Conservation (phyloP, 2,797 vertebrate species). For the Chloroceryle inda region DNA sequence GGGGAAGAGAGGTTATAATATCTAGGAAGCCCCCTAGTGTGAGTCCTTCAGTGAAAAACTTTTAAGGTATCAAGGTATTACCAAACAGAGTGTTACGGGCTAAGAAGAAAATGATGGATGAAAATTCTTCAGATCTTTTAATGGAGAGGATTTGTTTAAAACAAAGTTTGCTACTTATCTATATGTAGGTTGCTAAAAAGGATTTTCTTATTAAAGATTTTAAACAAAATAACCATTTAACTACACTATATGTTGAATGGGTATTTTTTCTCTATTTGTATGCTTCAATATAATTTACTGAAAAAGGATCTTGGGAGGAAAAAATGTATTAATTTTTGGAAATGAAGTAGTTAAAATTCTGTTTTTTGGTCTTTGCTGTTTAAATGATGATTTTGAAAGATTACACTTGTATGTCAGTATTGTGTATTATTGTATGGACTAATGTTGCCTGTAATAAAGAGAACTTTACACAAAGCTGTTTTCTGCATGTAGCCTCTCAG, state of each 20-base stretch:
- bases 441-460: constrained; percentile 89
- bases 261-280: constrained; percentile 86
- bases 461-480: constrained; percentile 79
- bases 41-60: constrained; percentile 75
- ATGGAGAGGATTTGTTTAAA: constrained; percentile 81
- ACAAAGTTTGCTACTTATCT: constrained; percentile 86
- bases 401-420: constrained; percentile 88
- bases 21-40: constrained; percentile 67
- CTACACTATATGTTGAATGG: constrained; percentile 84
- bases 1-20: constrained; percentile 51
- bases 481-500: constrained; percentile 57
- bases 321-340: constrained; percentile 79
- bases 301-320: constrained; percentile 78
- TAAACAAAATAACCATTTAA: constrained; percentile 87
- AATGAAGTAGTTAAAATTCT: constrained; percentile 81
- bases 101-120: constrained; percentile 74
- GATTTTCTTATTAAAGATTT: constrained; percentile 85
- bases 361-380: constrained; percentile 85
- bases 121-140: constrained; percentile 80
- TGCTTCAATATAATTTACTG: constrained; percentile 82
- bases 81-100: constrained; percentile 50
- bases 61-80: constrained; percentile 55
- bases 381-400: constrained; percentile 85
- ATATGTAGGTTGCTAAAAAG: constrained; percentile 85
- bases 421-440: constrained; percentile 87